phyloP scores from a whole-genome alignment of 1,140 invertebrate genomes.

The Paracyclopina nana region DNA sequence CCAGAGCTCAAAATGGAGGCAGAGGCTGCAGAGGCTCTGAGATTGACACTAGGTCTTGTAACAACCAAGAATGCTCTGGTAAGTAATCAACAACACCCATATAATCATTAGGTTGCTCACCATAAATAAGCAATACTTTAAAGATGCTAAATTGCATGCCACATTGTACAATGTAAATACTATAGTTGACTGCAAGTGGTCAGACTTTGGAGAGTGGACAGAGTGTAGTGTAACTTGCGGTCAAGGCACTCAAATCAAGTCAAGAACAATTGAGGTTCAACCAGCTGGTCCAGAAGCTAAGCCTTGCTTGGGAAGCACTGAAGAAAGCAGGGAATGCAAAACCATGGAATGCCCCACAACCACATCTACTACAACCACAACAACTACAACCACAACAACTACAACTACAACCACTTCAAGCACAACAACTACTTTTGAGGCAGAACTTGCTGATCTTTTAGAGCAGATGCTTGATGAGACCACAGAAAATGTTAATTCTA shows the following conservation, averaged over 20 bases:
- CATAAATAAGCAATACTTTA: too few species aligned
- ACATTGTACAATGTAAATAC: too few species aligned
- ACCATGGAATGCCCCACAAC: slow-evolving; percentile 1
- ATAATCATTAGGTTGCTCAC: too few species aligned
- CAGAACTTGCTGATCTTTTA: not conserved
- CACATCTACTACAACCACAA: slow-evolving; percentile 1
- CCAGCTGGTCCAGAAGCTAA: slow-evolving; percentile 51
- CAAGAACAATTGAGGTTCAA: slow-evolving; percentile 46
- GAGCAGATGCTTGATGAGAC: too few species aligned
- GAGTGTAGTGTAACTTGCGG: slow-evolving; percentile 62
- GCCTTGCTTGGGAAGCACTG: slow-evolving; percentile 32
- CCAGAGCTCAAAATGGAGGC: not conserved
- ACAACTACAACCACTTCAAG: not conserved
- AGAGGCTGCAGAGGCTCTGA: not conserved
- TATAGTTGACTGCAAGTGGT: slow-evolving; percentile 38
- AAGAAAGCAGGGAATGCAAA: not conserved
- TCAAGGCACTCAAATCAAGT: slow-evolving; percentile 61
- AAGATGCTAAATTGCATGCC: too few species aligned
- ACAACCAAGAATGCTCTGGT: not conserved
- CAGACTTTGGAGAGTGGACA: slow-evolving; percentile 41
- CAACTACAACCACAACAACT: slow-evolving; percentile 5
- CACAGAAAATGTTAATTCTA: too few species aligned
- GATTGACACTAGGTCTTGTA: slow-evolving; percentile 1
- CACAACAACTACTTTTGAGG: not conserved
- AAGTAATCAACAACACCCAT: too few species aligned